Base-by-base conservation (phyloP, 2,888 invertebrate genomes). In the Apodemia zela region DNA sequence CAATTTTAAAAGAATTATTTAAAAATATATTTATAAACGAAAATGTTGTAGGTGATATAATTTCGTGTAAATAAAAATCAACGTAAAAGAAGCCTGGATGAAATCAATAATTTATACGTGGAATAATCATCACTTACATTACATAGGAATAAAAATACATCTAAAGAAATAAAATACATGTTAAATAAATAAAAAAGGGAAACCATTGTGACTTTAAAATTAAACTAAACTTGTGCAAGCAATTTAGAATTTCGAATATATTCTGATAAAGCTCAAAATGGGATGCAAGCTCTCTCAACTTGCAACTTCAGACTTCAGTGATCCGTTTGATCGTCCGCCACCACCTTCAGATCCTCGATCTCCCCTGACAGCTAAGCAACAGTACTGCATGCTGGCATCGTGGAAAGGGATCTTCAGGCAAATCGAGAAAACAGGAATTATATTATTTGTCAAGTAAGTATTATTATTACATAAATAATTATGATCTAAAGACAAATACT, bases 321-420 rank as follows among this genome's bases (percentile, higher is more conserved):
- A 83, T 75, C 87, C 80, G 17, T 91, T 94, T 64, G 92, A 94
- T 51, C 92, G 94, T 15, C 94, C 95, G 0, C 94, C 95, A 0
- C 94, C 94, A 3, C 93, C 94, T 15, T 92, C 94, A 0, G 97
- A 97, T 82, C 95, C 96, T 13, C 90, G 96, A 72, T 94, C 97
- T 47, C 97, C 97, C 0, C 90, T 97, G 63, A 97, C 96, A 0
- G 95, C 96, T 5, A 95, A 95, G 75, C 97, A 98, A 87, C 96
- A 96, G 85, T 97, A 96, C 89, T 95, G 94, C 82, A 96, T 97
- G 92, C 93, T 96, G 78, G 97, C 97, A 1, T 97, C 97, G 0
- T 98, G 97, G 98, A 97, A 97, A 77, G 97, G 96, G 21, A 96
- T 98, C 75, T 95, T 95, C 81, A 93, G 97, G 72, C 97, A 97